phyloP scores from a whole-genome alignment of 2,797 vertebrate species.

The Ptychobarbus kaznakovi region DNA sequence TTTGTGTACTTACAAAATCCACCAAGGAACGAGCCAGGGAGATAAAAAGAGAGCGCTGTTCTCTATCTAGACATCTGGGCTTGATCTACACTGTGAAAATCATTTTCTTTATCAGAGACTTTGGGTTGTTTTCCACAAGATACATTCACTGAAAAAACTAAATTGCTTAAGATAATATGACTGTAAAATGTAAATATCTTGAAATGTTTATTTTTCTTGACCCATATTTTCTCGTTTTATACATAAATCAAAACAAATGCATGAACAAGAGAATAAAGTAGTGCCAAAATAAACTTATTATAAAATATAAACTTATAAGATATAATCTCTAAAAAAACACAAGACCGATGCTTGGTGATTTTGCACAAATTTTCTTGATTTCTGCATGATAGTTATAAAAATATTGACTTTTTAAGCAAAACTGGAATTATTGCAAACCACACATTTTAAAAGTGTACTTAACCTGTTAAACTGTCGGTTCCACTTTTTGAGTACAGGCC shows the following conservation, averaged over 20 bases:
- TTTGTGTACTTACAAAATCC: constrained; percentile 10
- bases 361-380: background rate
- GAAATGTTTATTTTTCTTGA: background rate
- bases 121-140: constrained; percentile 7
- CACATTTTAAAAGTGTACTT: background rate
- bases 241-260: background rate
- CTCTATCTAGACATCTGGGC: background rate
- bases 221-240: background rate
- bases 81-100: background rate
- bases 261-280: background rate
- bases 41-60: constrained; percentile 5
- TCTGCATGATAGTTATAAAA: background rate
- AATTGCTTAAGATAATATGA: background rate
- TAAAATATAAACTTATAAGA: background rate
- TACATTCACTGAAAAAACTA: background rate
- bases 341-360: background rate
- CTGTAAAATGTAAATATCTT: background rate
- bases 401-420: background rate
- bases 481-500: no score
- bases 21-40: background rate
- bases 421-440: background rate
- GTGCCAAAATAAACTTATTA: no score
- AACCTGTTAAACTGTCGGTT: no score
- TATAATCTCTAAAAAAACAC: background rate
- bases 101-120: background rate